phyloP scores from a whole-genome alignment of 2,797 vertebrate species.

The Intellagama lesueurii region DNA sequence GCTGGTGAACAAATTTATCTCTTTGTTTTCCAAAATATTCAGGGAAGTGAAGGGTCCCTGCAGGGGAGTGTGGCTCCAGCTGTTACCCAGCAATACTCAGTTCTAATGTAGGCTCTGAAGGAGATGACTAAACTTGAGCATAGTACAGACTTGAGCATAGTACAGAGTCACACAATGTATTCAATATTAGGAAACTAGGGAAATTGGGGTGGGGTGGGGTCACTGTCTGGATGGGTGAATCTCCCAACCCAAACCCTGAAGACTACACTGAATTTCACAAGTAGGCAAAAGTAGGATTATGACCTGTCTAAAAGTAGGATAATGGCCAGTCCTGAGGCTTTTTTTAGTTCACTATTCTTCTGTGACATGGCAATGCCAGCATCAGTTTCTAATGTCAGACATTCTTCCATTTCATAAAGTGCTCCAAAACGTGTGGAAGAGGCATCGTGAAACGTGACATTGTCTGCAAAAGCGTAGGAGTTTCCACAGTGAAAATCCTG shows the following conservation, averaged over 20 bases:
- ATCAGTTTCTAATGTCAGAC: constrained; percentile 22
- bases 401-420: constrained; percentile 77
- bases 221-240: too few relatives aligned
- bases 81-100: too few relatives aligned
- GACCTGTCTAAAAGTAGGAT: too few relatives aligned
- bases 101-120: background rate
- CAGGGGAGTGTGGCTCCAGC: background rate
- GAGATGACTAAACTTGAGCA: background rate
- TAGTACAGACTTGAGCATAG: background rate
- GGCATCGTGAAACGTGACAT: constrained; percentile 89
- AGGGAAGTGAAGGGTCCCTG: background rate
- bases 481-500: constrained; percentile 77
- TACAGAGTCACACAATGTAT: background rate
- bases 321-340: background rate
- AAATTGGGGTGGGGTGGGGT: background rate
- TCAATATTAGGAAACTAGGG: background rate
- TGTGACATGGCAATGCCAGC: constrained; percentile 18
- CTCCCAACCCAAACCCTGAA: too few relatives aligned
- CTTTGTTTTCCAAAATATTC: background rate
- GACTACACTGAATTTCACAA: background rate
- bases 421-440: constrained; percentile 95
- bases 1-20: too few relatives aligned
- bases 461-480: constrained; percentile 84
- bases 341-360: background rate
- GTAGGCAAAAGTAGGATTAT: background rate